phyloP scores from a whole-genome alignment of 2,797 vertebrate genomes.

The Sciurus vulgaris region DNA sequence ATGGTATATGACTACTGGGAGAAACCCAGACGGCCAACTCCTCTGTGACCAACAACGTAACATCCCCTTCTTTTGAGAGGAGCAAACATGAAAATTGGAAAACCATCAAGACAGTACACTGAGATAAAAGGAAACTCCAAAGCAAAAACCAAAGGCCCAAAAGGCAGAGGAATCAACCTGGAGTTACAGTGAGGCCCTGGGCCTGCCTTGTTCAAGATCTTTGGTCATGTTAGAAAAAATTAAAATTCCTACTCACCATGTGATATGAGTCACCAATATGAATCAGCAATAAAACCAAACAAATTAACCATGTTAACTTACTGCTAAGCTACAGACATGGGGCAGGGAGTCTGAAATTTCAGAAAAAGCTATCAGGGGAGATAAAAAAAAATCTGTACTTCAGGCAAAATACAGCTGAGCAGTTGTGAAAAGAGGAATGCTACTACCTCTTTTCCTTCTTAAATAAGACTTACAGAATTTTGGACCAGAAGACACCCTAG shows the following conservation, averaged over 20 bases:
- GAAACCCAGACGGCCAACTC: no score
- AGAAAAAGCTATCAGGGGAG: neutral
- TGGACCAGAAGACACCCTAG: neutral
- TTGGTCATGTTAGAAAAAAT: neutral
- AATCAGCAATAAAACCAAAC: slow-evolving; percentile 1
- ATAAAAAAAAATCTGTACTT: neutral
- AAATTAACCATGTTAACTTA: neutral
- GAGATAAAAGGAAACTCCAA: slow-evolving; percentile 76
- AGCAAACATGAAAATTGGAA: slow-evolving; percentile 76
- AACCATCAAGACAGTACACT: slow-evolving; percentile 76
- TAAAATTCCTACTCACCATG: neutral
- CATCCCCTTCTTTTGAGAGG: neutral
- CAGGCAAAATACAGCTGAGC: neutral
- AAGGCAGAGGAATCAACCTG: neutral
- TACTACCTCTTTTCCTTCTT: neutral
- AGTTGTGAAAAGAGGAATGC: neutral
- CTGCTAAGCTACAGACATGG: neutral
- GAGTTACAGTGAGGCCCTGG: neutral
- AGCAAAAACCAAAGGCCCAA: slow-evolving; percentile 73
- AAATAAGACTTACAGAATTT: neutral
- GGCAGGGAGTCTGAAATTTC: neutral
- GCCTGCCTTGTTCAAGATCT: neutral
- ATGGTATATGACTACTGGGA: no score
- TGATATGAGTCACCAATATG: neutral
- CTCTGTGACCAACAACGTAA: no score